phyloP scores from a whole-genome alignment of 2,113 vertebrate genomes.

The Myrmecophaga tridactyla region DNA sequence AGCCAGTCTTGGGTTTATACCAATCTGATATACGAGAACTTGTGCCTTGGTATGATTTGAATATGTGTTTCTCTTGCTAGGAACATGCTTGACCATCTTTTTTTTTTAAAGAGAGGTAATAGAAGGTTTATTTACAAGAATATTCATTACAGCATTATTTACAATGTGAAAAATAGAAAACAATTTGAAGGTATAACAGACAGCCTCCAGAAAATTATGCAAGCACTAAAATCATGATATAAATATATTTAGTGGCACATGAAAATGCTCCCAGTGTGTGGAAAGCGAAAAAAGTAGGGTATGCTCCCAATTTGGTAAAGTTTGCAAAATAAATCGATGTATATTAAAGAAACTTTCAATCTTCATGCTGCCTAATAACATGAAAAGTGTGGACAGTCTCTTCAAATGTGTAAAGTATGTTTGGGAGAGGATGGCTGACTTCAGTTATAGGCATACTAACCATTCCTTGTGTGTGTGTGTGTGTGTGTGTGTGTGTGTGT shows the following conservation, averaged over 20 bases:
- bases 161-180: slow-evolving; percentile 1
- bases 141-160: background rate
- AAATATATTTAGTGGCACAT: background rate
- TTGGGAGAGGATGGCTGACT: background rate
- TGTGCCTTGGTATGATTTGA: too few species aligned
- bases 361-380: background rate
- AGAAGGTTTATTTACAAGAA: too few species aligned
- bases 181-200: background rate
- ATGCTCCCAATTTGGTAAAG: background rate
- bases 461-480: too few species aligned
- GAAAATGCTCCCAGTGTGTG: background rate
- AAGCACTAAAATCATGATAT: background rate
- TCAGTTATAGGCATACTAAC: background rate
- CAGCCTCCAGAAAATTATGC: background rate
- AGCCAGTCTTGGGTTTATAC: too few species aligned
- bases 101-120: too few species aligned
- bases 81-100: too few species aligned
- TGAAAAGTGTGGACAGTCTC: background rate
- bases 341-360: background rate
- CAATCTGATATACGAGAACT: too few species aligned
- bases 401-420: background rate
- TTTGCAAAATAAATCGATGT: slow-evolving; percentile 24
- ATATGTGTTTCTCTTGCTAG: too few species aligned
- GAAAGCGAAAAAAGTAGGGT: background rate
- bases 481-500: too few species aligned